Evolutionary conservation across 2,797 vertebrate genomes (phyloP).

Genomic region (Mormyrus hasselquistii): DNA sequence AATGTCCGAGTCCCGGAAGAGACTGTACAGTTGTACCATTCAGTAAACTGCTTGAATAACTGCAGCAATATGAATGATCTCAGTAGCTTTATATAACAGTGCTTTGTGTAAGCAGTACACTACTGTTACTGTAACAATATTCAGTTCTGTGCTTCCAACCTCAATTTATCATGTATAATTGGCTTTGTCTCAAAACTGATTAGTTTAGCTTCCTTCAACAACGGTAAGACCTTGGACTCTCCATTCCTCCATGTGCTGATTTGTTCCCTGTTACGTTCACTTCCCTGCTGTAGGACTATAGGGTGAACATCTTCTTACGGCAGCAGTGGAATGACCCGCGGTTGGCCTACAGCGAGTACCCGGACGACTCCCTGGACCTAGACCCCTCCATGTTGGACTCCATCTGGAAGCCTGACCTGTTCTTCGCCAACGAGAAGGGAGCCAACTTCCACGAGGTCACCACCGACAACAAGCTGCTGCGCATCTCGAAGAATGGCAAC

Average conservation of each 20-base stretch:
- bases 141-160: neutral
- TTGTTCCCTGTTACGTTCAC: neutral
- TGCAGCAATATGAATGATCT: neutral
- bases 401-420: slow-evolving; percentile 98
- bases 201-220: neutral
- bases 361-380: slow-evolving; percentile 89
- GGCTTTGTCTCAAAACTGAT: neutral
- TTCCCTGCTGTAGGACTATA: slow-evolving; percentile 72
- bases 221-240: neutral
- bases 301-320: slow-evolving; percentile 93
- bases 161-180: neutral
- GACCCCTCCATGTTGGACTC: slow-evolving; percentile 98
- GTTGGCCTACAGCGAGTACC: slow-evolving; percentile 91
- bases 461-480: slow-evolving; percentile 93
- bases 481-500: slow-evolving; percentile 91
- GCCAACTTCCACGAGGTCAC: slow-evolving; percentile 98
- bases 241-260: neutral
- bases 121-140: neutral
- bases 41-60: neutral
- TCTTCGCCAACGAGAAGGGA: slow-evolving; percentile 97
- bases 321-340: slow-evolving; percentile 98
- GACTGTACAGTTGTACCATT: neutral
- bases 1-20: neutral
- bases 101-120: slow-evolving; percentile 23
- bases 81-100: neutral